Base-by-base conservation (phyloP, 1,140 invertebrate species). In the Musca vetustissima region DNA sequence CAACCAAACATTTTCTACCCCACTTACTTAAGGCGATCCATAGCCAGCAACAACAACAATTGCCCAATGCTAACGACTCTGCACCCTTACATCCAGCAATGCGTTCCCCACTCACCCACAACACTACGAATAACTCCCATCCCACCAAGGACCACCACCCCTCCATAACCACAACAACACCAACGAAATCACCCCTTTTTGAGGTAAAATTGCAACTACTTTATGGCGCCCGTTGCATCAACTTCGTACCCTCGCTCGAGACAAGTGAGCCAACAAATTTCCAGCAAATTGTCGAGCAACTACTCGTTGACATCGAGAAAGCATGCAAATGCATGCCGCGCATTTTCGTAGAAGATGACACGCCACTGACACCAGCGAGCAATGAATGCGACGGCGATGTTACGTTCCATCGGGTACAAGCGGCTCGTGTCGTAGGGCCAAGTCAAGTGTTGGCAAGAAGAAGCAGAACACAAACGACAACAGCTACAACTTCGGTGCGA, bases 281-380 rank as follows among this genome's bases (percentile, higher is more conserved):
- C 76, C 79, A 81, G 76, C 79, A 81, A 77, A 80, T 81, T 76
- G 79, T 81, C 70, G 76, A 81, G 74, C 79, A 81, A 74, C 77
- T 81, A 75, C 74, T 81, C 71, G 72, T 75, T 71, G 79, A 81
- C 75, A 81, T 81, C 73, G 76, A 76, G 73, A 74, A 79, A 75
- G 76, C 77, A 78, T 80, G 79, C 78, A 75, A 77, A 74, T 80
- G 73, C 70, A 80, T 80, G 76, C 79, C 79, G 73, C 75, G 78
- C 72, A 74, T 79, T 73, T 77, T 80, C 75, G n/a, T n/a, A n/a
- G 74, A 78, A 72, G 75, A 76, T 73, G 78, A 80, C 75, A 80
- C 73, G 70, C 72, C 78, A 61, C 67, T 75, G 70, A 53, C 52
- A 53, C 28, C 50, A n/a, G n/a, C n/a, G 32, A 75, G 75, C 64